Conservation (phyloP, 2,797 vertebrate species). For the Sebastes minor region DNA sequence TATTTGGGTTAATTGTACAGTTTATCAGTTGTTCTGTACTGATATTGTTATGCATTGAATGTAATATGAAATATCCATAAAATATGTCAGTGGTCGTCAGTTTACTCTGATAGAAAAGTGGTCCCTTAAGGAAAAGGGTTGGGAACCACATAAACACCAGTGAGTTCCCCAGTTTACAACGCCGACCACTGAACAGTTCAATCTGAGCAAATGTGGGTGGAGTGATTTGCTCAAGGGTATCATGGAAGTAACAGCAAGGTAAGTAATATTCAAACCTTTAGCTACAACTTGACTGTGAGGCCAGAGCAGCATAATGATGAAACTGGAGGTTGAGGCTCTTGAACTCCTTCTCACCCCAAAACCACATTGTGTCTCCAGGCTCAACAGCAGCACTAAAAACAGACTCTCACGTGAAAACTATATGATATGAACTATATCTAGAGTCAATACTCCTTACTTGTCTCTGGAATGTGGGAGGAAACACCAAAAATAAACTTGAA, state of each 20-base stretch:
- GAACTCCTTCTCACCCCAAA: not conserved
- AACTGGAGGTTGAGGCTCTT: not conserved
- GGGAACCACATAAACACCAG: not conserved
- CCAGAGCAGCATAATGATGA: not conserved
- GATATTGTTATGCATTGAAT: too few relatives aligned
- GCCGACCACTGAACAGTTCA: not conserved
- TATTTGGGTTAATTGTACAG: too few relatives aligned
- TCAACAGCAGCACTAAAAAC: not conserved
- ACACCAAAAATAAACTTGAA: conserved; percentile 22
- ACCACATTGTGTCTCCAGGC: not conserved
- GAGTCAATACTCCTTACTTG: not conserved
- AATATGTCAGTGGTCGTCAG: too few relatives aligned
- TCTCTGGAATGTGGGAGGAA: conserved; percentile 25
- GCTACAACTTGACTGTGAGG: not conserved
- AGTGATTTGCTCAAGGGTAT: not conserved
- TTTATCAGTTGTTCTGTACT: too few relatives aligned
- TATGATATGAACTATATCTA: not conserved
- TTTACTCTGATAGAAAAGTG: too few relatives aligned
- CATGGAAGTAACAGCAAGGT: not conserved
- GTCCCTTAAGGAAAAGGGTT: too few relatives aligned
- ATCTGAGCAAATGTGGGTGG: not conserved
- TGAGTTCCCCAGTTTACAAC: not conserved
- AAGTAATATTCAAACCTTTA: not conserved
- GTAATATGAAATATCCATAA: too few relatives aligned
- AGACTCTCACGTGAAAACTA: not conserved